Evolutionary conservation across 2,888 invertebrate species (phyloP).

Genomic region (Chrysotoxum bicinctum): DNA sequence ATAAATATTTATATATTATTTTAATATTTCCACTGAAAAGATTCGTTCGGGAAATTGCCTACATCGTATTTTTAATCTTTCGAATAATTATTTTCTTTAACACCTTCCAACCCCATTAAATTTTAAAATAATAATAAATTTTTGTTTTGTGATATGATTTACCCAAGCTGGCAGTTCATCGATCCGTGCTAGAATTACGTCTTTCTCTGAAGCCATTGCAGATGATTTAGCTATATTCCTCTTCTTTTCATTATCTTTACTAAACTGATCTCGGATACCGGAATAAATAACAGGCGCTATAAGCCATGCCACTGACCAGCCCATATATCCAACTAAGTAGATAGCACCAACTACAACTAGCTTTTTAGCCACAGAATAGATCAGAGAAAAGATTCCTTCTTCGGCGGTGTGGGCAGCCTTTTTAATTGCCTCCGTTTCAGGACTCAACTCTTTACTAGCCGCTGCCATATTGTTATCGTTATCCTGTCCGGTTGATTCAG

Average conservation of each 20-base stretch:
- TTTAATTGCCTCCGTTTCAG: conserved; percentile 41
- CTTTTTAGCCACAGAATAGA: conserved; percentile 86
- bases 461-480: conserved; percentile 52
- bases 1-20: no score
- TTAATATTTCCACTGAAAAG: no score
- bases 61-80: no score
- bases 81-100: neutral
- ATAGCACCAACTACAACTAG: conserved; percentile 88
- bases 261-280: conserved; percentile 90
- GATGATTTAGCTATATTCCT: conserved; percentile 90
- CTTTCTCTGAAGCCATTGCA: conserved; percentile 91
- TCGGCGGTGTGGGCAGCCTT: conserved; percentile 71
- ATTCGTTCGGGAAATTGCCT: no score
- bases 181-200: conserved; percentile 91
- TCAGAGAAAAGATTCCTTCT: conserved; percentile 83
- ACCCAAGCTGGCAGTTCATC: conserved; percentile 98
- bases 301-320: conserved; percentile 91
- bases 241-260: conserved; percentile 87
- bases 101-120: neutral
- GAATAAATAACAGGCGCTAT: conserved; percentile 89
- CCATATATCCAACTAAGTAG: conserved; percentile 92
- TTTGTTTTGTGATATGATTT: conserved; percentile 76
- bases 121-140: neutral
- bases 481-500: conserved; percentile 2
- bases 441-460: conserved; percentile 63